These are phyloP conservation scores for Scaptomyza flava DNA, from an alignment of 2,888 invertebrate genomes.

Conservation along the genomic window DNA sequence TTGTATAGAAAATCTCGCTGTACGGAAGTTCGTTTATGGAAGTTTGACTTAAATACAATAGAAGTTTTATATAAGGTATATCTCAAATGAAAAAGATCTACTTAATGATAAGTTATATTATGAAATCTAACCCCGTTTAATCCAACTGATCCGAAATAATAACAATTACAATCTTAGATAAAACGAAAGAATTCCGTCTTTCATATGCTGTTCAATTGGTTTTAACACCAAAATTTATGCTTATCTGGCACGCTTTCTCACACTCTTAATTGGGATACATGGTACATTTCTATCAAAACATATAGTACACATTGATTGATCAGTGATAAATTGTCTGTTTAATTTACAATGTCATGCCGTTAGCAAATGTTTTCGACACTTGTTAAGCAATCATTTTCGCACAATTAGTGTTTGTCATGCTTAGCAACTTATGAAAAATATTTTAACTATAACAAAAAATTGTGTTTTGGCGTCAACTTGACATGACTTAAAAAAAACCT, in stretches of 20 bases:
- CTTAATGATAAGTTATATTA: no score
- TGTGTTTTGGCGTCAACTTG: conserved; percentile 57
- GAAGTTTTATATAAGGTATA: background rate
- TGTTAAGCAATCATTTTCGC: conserved; percentile 20
- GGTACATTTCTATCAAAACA: conserved; percentile 2
- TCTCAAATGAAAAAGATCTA: background rate
- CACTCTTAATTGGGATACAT: conserved; percentile 11
- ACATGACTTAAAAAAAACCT: conserved; percentile 31
- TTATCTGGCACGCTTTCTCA: conserved; percentile 6
- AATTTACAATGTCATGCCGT: conserved; percentile 54
- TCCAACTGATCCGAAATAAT: no score
- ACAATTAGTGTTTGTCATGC: conserved; percentile 69
- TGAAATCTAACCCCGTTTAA: no score
- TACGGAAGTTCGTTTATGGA: no score
- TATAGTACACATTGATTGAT: background rate
- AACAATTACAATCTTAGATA: no score
- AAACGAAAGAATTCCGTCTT: background rate
- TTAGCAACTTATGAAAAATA: conserved; percentile 37
- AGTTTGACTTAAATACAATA: no score
- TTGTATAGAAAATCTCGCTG: no score
- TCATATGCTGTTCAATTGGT: background rate
- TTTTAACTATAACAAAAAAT: conserved; percentile 14
- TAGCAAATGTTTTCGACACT: conserved; percentile 38
- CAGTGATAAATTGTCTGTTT: conserved; percentile 21
- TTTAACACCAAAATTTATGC: background rate